These are phyloP conservation scores for Arctocebus calabarensis DNA, from an alignment of 2,797 vertebrate species.

Conservation along the genomic window DNA sequence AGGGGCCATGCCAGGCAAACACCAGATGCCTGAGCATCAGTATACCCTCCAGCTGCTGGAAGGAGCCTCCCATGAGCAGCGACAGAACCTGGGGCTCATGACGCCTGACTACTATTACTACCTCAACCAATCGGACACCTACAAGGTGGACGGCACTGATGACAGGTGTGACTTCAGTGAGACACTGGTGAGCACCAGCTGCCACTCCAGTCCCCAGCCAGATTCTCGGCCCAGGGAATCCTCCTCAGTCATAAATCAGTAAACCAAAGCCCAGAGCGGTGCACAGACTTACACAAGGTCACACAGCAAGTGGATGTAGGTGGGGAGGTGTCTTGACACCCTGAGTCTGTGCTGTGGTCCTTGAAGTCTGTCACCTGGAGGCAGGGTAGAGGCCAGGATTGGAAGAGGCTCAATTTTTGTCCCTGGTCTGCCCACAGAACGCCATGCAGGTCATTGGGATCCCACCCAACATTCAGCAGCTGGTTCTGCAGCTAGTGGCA, in stretches of 20 bases:
- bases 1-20: slow-evolving; percentile 67
- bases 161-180: slow-evolving; percentile 95
- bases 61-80: slow-evolving; percentile 93
- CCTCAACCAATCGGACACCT: slow-evolving; percentile 97
- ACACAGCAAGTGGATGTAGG: neutral
- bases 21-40: slow-evolving; percentile 79
- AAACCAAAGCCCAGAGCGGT: neutral
- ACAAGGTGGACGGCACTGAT: slow-evolving; percentile 96
- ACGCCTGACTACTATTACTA: slow-evolving; percentile 97
- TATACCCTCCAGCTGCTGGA: slow-evolving; percentile 91
- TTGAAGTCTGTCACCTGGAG: neutral
- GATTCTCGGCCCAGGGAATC: neutral
- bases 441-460: slow-evolving; percentile 98
- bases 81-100: slow-evolving; percentile 94
- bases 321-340: too few relatives aligned
- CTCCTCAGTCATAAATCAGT: neutral
- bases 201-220: neutral
- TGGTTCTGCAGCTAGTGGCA: slow-evolving; percentile 94
- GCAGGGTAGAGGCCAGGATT: fast-evolving
- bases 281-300: neutral
- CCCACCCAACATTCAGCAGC: slow-evolving; percentile 88
- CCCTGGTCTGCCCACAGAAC: slow-evolving; percentile 87
- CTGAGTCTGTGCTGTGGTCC: neutral
- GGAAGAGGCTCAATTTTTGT: neutral
- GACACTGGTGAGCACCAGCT: slow-evolving; percentile 89